A percentile compares a stretch with the other conserved stretches of the same genome.
These are phyloP conservation scores for Scolanthus callimorphus DNA, from an alignment of 92 coral and sea anemone genomes.

Conservation along the genomic window DNA sequence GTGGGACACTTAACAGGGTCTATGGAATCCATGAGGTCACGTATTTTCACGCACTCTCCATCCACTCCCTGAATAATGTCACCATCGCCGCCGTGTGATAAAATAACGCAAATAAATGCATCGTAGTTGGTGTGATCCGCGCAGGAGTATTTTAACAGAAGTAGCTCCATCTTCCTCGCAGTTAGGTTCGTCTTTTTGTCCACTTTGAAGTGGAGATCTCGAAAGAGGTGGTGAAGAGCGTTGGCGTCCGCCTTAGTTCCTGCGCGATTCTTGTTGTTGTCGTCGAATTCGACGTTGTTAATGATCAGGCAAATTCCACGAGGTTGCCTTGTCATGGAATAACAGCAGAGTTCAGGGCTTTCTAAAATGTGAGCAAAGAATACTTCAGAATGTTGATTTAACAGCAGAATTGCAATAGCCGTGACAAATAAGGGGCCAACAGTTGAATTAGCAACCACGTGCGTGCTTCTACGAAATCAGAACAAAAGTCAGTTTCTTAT, in stretches of 20 bases:
- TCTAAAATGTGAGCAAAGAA: too few species aligned
- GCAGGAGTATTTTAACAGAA: not conserved
- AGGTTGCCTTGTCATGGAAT: constrained; percentile 24
- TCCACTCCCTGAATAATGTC: constrained; percentile 44
- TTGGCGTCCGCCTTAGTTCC: constrained; percentile 53
- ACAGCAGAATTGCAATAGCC: too few species aligned
- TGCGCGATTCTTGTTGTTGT: constrained; percentile 13
- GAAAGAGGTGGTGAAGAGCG: constrained; percentile 29
- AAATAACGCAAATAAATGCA: constrained; percentile 49
- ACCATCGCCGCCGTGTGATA: constrained; percentile 56
- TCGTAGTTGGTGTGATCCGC: constrained; percentile 45
- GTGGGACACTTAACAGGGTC: constrained; percentile 22
- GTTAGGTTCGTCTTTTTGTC: constrained; percentile 9
- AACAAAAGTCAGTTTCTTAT: too few species aligned
- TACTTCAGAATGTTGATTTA: too few species aligned
- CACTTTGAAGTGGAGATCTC: constrained; percentile 37
- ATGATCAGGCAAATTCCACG: constrained; percentile 68
- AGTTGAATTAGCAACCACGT: too few species aligned
- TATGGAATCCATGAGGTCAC: constrained; percentile 25
- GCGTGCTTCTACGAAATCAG: too few species aligned
- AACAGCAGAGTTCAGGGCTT: too few species aligned
- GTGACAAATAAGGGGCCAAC: too few species aligned
- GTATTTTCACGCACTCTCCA: constrained; percentile 1
- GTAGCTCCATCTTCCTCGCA: constrained; percentile 9
- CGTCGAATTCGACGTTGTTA: constrained; percentile 46